Evolutionary conservation across 2,888 invertebrate genomes (phyloP).

Genomic region (Ashinkailepas kermadecensis): DNA sequence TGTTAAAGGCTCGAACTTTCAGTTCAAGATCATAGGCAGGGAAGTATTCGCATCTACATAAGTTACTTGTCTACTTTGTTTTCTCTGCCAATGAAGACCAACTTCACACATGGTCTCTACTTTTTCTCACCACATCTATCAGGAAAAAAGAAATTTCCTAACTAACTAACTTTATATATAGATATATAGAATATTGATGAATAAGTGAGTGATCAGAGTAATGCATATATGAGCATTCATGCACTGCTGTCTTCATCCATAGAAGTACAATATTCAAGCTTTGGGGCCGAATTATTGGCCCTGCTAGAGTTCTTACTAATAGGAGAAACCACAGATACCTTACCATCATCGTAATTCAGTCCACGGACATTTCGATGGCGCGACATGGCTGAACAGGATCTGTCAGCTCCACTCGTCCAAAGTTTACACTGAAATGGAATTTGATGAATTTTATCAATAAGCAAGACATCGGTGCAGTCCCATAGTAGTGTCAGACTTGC

Average conservation of each 20-base stretch:
- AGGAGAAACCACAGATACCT: slow-evolving; percentile 30
- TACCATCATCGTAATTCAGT: slow-evolving; percentile 74
- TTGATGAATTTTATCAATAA: neutral
- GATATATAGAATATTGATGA: too few species aligned
- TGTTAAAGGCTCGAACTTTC: too few species aligned
- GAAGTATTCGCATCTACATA: too few species aligned
- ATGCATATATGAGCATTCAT: neutral
- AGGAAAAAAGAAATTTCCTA: too few species aligned
- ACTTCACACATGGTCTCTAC: too few species aligned
- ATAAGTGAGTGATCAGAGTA: neutral
- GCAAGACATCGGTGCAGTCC: neutral
- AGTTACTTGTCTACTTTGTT: too few species aligned
- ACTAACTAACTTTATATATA: too few species aligned
- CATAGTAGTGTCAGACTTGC: neutral
- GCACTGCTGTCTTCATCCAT: too few species aligned
- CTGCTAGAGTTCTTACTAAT: neutral
- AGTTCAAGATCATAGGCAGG: too few species aligned
- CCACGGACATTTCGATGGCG: slow-evolving; percentile 77
- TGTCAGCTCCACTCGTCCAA: neutral
- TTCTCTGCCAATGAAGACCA: too few species aligned
- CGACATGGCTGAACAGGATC: slow-evolving; percentile 59
- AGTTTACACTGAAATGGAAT: neutral
- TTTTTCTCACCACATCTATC: too few species aligned
- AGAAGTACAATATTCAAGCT: neutral
- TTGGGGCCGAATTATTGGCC: neutral